Conservation (phyloP, 2,888 invertebrate species). For the Polyploca ridens region DNA sequence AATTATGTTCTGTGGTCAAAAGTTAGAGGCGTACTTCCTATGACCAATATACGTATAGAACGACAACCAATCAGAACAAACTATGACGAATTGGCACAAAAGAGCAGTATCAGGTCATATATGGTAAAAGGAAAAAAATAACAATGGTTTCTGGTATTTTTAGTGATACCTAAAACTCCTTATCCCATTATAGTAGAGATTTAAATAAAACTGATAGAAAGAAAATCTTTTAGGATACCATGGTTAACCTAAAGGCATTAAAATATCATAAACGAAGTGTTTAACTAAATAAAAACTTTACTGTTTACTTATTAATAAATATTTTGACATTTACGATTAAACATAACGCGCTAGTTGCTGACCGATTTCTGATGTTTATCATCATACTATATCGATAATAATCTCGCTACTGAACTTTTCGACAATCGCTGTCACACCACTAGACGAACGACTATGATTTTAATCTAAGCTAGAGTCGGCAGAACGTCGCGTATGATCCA, state of each 20-base stretch:
- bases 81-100: background rate
- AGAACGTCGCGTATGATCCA: background rate
- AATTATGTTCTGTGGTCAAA: background rate
- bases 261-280: no score
- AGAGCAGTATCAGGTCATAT: background rate
- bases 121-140: background rate
- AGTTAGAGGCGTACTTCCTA: background rate
- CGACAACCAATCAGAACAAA: background rate
- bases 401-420: conserved; percentile 56
- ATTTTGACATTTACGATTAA: conserved; percentile 38
- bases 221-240: background rate
- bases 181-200: no score
- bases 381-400: conserved; percentile 46
- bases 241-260: background rate
- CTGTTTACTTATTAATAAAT: background rate
- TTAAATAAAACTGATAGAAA: no score
- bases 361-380: conserved; percentile 39
- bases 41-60: background rate
- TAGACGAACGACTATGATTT: conserved; percentile 45
- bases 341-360: conserved; percentile 21
- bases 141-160: background rate
- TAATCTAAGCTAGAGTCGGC: background rate
- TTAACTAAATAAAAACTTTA: no score
- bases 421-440: conserved; percentile 67
- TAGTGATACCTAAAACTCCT: no score